A percentile compares a stretch with the other conserved stretches of the same genome.
phyloP scores from a whole-genome alignment of 2,797 vertebrate genomes.

The Harpagifer antarcticus region DNA sequence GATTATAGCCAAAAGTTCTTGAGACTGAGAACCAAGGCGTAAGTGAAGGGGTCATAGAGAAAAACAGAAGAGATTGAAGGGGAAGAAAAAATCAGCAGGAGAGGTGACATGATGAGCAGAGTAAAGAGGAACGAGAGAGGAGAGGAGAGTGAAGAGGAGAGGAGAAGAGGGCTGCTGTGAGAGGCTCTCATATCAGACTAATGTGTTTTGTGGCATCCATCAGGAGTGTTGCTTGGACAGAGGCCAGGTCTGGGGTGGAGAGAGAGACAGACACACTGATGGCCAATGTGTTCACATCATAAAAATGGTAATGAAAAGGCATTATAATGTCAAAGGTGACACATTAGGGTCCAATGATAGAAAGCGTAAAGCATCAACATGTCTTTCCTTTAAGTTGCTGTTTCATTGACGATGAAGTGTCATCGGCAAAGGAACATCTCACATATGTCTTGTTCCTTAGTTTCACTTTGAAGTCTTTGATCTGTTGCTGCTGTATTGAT shows the following conservation, averaged over 20 bases:
- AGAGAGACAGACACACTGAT: neutral
- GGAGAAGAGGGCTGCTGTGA: constrained; percentile 34
- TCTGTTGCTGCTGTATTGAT: constrained; percentile 8
- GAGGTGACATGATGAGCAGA: constrained; percentile 36
- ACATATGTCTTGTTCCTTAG: neutral
- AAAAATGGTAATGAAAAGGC: neutral
- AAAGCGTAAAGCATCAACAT: neutral
- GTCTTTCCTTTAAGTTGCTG: neutral
- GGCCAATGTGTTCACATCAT: neutral
- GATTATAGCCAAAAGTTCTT: neutral
- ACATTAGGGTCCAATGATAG: neutral
- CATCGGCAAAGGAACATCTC: no score
- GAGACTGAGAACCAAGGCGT: neutral
- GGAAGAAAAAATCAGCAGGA: neutral
- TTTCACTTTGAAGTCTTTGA: neutral
- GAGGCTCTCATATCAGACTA: constrained; percentile 53
- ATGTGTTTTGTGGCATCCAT: constrained; percentile 66
- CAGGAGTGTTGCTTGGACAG: constrained; percentile 71
- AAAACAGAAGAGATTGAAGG: neutral
- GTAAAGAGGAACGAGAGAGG: constrained; percentile 36
- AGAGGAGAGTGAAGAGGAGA: constrained; percentile 26
- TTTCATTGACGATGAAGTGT: neutral
- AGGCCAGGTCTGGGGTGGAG: constrained; percentile 41
- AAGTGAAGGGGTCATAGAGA: neutral
- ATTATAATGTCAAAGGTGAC: neutral